Conservation (phyloP, 2,113 vertebrate species). For the Pedetes capensis region DNA sequence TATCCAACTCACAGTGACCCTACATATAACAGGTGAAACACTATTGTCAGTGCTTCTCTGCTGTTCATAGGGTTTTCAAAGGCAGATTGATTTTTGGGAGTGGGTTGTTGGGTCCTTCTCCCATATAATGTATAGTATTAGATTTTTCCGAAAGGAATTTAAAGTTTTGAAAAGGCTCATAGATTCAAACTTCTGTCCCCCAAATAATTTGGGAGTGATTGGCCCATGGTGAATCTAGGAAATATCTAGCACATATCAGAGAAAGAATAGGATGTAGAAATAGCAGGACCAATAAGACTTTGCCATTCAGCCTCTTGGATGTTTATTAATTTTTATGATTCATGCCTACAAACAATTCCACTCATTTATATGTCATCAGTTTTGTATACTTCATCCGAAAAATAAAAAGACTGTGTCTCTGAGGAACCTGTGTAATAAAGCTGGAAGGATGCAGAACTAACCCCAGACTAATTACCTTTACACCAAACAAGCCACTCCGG, state of each 20-base stretch:
- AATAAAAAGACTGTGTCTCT: neutral
- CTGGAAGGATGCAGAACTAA: slow-evolving; percentile 67
- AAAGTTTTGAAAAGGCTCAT: neutral
- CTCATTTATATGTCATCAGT: neutral
- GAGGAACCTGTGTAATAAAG: slow-evolving; percentile 47
- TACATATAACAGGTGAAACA: too few relatives aligned
- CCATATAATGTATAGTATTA: too few relatives aligned
- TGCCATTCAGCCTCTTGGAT: neutral
- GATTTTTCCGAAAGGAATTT: neutral
- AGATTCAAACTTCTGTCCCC: neutral
- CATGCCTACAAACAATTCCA: neutral
- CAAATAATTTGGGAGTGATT: neutral
- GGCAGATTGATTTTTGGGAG: too few relatives aligned
- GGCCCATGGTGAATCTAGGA: neutral
- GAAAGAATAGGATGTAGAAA: neutral
- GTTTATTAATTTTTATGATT: neutral
- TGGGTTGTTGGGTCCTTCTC: too few relatives aligned
- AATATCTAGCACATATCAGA: neutral
- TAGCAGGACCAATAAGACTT: neutral
- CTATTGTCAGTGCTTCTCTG: too few relatives aligned
- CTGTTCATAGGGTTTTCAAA: too few relatives aligned
- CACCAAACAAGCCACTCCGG: slow-evolving; percentile 43
- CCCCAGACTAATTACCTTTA: slow-evolving; percentile 64
- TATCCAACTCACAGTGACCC: too few relatives aligned
- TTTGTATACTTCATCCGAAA: neutral